phyloP scores from a whole-genome alignment of 2,888 invertebrate species.

The Euplagia quadripunctaria region DNA sequence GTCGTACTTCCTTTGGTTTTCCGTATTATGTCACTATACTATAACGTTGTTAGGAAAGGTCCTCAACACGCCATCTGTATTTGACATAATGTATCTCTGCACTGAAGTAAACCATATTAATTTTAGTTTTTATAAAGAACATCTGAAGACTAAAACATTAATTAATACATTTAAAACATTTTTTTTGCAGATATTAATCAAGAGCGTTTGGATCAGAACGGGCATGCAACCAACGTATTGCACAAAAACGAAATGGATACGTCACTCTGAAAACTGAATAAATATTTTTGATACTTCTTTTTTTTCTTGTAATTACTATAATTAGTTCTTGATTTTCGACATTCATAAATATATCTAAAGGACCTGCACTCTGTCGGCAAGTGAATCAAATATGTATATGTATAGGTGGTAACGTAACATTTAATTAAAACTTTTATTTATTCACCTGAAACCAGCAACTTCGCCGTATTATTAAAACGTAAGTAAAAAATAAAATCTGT shows the following conservation, averaged over 20 bases:
- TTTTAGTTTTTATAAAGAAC: too few relatives aligned
- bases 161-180: neutral
- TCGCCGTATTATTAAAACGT: neutral
- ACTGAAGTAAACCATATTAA: too few relatives aligned
- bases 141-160: neutral
- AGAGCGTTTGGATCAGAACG: conserved; percentile 66
- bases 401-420: neutral
- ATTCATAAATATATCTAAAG: neutral
- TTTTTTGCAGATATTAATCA: conserved; percentile 66
- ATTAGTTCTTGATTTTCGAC: too few relatives aligned
- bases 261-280: conserved; percentile 40
- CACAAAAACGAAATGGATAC: conserved; percentile 55
- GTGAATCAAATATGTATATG: neutral
- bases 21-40: too few relatives aligned
- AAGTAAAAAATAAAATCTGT: neutral
- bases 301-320: neutral
- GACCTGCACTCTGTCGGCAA: neutral
- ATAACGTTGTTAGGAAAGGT: too few relatives aligned
- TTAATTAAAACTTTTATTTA: neutral
- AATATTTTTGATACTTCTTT: neutral
- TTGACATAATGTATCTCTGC: too few relatives aligned
- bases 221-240: conserved; percentile 38
- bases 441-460: neutral
- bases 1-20: too few relatives aligned
- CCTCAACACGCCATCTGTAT: too few relatives aligned